Conservation (phyloP, 2,113 vertebrate genomes). For the Pleuronectes platessa region DNA sequence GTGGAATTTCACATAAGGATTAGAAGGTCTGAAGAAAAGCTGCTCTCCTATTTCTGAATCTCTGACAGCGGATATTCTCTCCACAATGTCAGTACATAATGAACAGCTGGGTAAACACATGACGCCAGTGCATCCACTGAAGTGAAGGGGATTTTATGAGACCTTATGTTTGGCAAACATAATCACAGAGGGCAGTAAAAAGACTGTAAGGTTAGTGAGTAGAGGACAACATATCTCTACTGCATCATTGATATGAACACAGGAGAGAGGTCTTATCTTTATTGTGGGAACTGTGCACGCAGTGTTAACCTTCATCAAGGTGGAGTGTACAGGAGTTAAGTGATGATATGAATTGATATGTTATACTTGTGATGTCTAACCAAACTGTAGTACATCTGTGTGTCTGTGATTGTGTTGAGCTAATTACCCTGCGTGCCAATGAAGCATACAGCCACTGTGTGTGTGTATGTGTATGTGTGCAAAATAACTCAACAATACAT, state of each 20-base stretch:
- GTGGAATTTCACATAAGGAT: constrained; percentile 12
- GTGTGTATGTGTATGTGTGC: no score
- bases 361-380: background rate
- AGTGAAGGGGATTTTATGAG: constrained; percentile 48
- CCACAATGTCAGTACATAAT: constrained; percentile 4
- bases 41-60: constrained; percentile 24
- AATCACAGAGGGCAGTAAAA: constrained; percentile 17
- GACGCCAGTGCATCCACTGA: constrained; percentile 20
- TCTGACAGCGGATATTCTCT: constrained; percentile 34
- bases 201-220: constrained; percentile 31
- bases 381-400: no score
- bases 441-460: no score
- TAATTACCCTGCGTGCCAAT: no score
- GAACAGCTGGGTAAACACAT: constrained; percentile 51
- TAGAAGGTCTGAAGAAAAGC: constrained; percentile 33
- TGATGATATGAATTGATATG: background rate
- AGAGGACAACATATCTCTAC: constrained; percentile 24
- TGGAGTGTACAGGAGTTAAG: background rate
- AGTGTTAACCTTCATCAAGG: constrained; percentile 17
- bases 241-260: constrained; percentile 12
- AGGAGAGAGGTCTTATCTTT: constrained; percentile 38
- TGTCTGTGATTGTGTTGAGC: no score
- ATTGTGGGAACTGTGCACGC: background rate
- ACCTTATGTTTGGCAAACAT: constrained; percentile 16
- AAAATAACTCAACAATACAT: no score